These are phyloP conservation scores for Myrmecobius fasciatus DNA, from an alignment of 2,113 vertebrate genomes.

Conservation along the genomic window DNA sequence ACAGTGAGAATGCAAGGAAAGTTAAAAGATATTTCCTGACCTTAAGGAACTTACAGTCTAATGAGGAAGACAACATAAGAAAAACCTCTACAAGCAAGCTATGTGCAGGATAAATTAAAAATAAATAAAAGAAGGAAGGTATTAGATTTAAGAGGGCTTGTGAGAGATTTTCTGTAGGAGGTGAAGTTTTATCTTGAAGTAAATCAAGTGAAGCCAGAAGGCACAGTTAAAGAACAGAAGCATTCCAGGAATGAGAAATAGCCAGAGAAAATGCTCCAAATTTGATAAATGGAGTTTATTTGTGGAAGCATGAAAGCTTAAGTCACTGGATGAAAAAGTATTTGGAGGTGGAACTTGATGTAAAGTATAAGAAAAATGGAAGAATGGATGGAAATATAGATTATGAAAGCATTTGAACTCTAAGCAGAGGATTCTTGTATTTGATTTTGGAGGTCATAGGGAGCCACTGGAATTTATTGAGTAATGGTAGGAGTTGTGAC, in stretches of 20 bases:
- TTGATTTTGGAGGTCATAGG: too few species aligned
- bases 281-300: too few species aligned
- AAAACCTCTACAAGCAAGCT: neutral
- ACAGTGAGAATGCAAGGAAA: neutral
- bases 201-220: neutral
- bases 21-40: neutral
- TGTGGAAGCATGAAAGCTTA: neutral
- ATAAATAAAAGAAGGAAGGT: neutral
- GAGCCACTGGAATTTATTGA: too few species aligned
- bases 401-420: too few species aligned
- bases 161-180: neutral
- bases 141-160: neutral
- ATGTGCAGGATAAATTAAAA: neutral
- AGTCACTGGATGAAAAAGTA: neutral
- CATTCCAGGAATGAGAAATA: neutral
- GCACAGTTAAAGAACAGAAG: neutral
- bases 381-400: too few species aligned
- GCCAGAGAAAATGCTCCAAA: too few species aligned
- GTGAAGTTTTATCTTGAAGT: neutral
- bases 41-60: neutral
- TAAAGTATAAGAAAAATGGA: neutral
- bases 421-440: too few species aligned
- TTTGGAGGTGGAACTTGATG: neutral
- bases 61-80: neutral
- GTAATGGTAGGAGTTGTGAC: too few species aligned